phyloP scores from a whole-genome alignment of 1,140 invertebrate species.

The Dolichoris vasculosae region DNA sequence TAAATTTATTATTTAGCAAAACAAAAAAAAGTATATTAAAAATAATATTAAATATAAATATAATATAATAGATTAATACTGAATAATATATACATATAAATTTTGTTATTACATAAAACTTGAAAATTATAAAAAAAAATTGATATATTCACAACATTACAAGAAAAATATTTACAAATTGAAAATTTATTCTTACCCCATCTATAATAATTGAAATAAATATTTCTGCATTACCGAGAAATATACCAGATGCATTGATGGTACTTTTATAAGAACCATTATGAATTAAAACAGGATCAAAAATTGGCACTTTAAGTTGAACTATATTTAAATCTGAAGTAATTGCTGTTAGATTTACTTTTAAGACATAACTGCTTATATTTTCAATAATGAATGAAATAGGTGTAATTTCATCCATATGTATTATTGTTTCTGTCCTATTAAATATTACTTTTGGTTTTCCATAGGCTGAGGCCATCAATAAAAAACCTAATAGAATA shows the following conservation, averaged over 20 bases:
- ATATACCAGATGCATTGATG: slow-evolving; percentile 77
- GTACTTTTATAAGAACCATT: slow-evolving; percentile 63
- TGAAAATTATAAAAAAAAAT: not conserved
- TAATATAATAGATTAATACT: not conserved
- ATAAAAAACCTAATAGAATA: slow-evolving; percentile 40
- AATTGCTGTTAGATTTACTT: slow-evolving; percentile 42
- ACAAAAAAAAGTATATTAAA: too few species aligned
- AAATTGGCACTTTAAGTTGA: slow-evolving; percentile 29
- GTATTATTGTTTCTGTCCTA: slow-evolving; percentile 42
- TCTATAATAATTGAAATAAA: slow-evolving; percentile 42
- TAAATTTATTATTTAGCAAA: too few species aligned
- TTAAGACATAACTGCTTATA: not conserved
- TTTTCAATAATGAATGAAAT: slow-evolving; percentile 53
- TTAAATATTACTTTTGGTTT: slow-evolving; percentile 23
- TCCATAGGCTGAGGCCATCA: not conserved
- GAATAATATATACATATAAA: not conserved
- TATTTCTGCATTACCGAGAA: slow-evolving; percentile 77
- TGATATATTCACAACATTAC: not conserved
- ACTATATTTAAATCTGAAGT: slow-evolving; percentile 51
- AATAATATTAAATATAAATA: too few species aligned
- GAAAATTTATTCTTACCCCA: slow-evolving; percentile 46
- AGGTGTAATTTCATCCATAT: slow-evolving; percentile 52
- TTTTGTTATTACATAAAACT: not conserved
- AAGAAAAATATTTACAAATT: not conserved
- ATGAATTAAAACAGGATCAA: slow-evolving; percentile 40